These are phyloP conservation scores for Ruditapes philippinarum DNA, from an alignment of 1,140 invertebrate species.

Conservation along the genomic window DNA sequence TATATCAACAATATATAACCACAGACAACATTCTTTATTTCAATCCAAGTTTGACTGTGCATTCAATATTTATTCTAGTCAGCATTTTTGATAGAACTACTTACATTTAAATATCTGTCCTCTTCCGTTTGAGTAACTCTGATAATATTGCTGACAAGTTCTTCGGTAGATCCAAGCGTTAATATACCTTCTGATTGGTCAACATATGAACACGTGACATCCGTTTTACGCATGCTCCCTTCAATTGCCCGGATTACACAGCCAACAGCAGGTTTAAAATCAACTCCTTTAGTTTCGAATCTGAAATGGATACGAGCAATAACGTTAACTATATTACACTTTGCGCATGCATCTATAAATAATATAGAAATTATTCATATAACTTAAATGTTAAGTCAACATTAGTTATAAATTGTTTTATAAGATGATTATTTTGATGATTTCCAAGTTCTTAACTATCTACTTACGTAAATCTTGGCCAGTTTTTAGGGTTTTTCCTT, in stretches of 20 bases:
- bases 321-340: too few species aligned
- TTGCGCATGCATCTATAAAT: too few species aligned
- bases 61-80: too few species aligned
- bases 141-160: constrained; percentile 83
- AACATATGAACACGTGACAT: constrained; percentile 73
- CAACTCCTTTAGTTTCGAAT: constrained; percentile 72
- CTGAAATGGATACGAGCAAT: constrained; percentile 53
- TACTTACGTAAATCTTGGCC: constrained; percentile 77
- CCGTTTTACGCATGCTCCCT: constrained; percentile 71
- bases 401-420: too few species aligned
- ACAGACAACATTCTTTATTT: too few species aligned
- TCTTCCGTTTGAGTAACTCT: constrained; percentile 66
- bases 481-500: constrained; percentile 74
- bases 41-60: too few species aligned
- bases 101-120: constrained; percentile 74
- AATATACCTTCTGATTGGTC: constrained; percentile 73
- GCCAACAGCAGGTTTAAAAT: constrained; percentile 77
- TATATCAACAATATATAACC: too few species aligned
- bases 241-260: constrained; percentile 77
- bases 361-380: too few species aligned
- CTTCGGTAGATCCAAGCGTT: constrained; percentile 77
- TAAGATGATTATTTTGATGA: too few species aligned
- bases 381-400: too few species aligned
- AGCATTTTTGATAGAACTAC: too few species aligned
- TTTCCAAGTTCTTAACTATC: too few species aligned